phyloP scores from a whole-genome alignment of 2,888 invertebrate genomes.

The Coelogynopora nodosa region DNA sequence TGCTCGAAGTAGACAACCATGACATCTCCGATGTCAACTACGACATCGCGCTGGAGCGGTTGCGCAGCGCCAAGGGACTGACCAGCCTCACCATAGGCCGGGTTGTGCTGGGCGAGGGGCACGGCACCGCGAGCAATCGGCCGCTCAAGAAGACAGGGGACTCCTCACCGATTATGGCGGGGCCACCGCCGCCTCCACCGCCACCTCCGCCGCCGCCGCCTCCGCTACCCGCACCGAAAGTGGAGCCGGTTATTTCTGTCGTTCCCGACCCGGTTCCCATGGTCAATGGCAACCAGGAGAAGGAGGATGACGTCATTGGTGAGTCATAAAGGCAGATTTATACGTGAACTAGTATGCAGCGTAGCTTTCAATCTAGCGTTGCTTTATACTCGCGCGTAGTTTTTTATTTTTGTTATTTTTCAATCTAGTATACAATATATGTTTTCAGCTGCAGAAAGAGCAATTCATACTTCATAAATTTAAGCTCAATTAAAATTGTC shows the following conservation, averaged over 20 bases:
- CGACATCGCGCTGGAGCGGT: conserved; percentile 4
- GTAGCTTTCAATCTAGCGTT: too few relatives aligned
- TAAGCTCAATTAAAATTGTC: too few relatives aligned
- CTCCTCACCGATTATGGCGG: background rate
- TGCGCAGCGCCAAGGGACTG: background rate
- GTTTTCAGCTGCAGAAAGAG: too few relatives aligned
- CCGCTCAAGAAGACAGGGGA: background rate
- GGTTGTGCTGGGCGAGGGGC: background rate
- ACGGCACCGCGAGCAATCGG: background rate
- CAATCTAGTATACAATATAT: too few relatives aligned
- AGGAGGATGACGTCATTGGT: too few relatives aligned
- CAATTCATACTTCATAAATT: too few relatives aligned
- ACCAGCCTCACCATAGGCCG: conserved; percentile 21
- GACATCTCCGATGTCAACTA: conserved; percentile 25
- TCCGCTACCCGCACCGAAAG: background rate
- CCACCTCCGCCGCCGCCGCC: background rate
- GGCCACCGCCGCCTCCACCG: background rate
- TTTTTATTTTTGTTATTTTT: too few relatives aligned
- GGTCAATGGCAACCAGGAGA: background rate
- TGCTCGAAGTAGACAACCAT: background rate
- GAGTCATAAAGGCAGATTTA: too few relatives aligned
- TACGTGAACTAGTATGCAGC: too few relatives aligned
- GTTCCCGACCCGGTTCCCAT: background rate
- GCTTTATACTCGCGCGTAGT: too few relatives aligned
- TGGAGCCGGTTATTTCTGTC: background rate